Conservation (phyloP, 2,888 invertebrate species). For the Dryobotodes eremita region DNA sequence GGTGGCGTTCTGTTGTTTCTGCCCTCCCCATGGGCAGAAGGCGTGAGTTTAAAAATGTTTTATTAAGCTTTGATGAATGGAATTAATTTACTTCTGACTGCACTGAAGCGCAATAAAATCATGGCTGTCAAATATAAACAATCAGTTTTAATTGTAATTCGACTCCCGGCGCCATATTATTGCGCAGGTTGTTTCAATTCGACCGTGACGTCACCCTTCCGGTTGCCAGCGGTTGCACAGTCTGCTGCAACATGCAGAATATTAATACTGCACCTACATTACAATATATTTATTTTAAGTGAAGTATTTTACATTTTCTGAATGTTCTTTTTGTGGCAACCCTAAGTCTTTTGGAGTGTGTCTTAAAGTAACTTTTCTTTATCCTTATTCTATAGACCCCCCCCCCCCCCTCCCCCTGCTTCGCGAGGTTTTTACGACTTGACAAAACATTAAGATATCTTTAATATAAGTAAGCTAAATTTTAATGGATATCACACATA, state of each 20-base stretch:
- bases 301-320: background rate
- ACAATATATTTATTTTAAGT: conserved; percentile 15
- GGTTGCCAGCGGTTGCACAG: conserved; percentile 54
- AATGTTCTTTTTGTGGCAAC: background rate
- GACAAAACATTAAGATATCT: background rate
- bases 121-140: background rate
- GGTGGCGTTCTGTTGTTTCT: no score
- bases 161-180: conserved; percentile 9
- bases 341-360: background rate
- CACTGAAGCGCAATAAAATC: background rate
- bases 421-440: background rate
- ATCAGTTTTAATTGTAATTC: background rate
- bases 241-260: conserved; percentile 39
- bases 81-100: no score
- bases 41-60: no score
- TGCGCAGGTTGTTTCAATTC: conserved; percentile 34
- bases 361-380: background rate
- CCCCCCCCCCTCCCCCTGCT: background rate
- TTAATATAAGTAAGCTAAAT: background rate
- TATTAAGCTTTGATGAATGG: no score
- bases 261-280: conserved; percentile 29
- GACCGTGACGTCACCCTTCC: conserved; percentile 59
- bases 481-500: background rate
- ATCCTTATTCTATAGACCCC: background rate
- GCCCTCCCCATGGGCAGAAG: no score